Evolutionary conservation across 2,797 vertebrate genomes (phyloP).

Genomic region (Muraenolepis orangiensis): DNA sequence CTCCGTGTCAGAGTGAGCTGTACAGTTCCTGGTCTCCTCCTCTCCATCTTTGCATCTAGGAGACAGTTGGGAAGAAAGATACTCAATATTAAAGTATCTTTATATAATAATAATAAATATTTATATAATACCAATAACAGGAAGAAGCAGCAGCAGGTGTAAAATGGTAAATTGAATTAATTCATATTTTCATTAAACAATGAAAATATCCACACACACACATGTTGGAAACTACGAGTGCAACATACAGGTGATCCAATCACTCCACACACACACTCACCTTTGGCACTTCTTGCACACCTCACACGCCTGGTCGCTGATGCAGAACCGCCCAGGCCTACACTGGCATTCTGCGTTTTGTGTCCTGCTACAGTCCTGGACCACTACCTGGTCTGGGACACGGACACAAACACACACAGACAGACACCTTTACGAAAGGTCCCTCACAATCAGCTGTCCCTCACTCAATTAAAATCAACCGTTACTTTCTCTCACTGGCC

Average conservation of each 20-base stretch:
- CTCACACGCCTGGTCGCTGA: slow-evolving; percentile 68
- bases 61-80: too few relatives aligned
- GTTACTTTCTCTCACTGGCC: neutral
- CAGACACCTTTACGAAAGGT: slow-evolving; percentile 24
- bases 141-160: too few relatives aligned
- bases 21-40: neutral
- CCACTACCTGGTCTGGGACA: slow-evolving; percentile 60
- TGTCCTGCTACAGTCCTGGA: slow-evolving; percentile 43
- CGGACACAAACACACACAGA: slow-evolving; percentile 16
- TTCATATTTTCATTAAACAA: too few relatives aligned
- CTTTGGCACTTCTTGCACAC: slow-evolving; percentile 69
- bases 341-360: slow-evolving; percentile 63
- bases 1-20: neutral
- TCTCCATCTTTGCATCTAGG: neutral
- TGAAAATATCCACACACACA: neutral
- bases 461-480: too few relatives aligned
- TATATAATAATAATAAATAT: too few relatives aligned
- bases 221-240: neutral
- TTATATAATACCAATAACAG: too few relatives aligned
- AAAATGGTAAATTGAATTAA: too few relatives aligned
- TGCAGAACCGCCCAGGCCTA: slow-evolving; percentile 61
- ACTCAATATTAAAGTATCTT: too few relatives aligned
- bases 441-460: neutral
- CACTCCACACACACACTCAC: slow-evolving; percentile 43
- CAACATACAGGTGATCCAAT: neutral